Percentiles rank a stretch among this genome's conserved stretches.
phyloP scores from a whole-genome alignment of 2,797 vertebrate species.

The Tachyglossus aculeatus region DNA sequence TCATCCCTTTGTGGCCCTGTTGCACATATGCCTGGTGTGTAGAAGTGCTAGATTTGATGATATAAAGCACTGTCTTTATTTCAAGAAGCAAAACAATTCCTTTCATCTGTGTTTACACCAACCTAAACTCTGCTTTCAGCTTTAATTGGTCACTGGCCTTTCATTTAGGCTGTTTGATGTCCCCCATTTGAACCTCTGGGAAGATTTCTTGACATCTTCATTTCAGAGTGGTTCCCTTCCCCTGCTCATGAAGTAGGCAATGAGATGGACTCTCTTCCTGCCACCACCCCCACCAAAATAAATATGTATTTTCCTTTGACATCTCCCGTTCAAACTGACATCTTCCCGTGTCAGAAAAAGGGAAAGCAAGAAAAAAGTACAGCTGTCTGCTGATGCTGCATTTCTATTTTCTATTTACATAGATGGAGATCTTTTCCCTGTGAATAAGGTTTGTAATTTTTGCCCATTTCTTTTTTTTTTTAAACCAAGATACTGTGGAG shows the following conservation, averaged over 20 bases:
- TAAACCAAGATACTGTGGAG: constrained; percentile 28
- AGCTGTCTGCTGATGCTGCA: too few species aligned
- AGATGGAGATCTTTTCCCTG: background rate
- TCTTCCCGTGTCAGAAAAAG: too few species aligned
- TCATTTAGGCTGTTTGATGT: background rate
- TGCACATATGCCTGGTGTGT: too few species aligned
- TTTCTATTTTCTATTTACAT: background rate
- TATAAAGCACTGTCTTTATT: background rate
- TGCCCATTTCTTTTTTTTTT: background rate
- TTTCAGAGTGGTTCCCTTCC: background rate
- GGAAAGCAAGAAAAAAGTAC: background rate
- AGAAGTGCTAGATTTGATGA: background rate
- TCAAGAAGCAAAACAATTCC: too few species aligned
- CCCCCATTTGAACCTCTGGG: background rate
- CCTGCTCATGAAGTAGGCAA: background rate
- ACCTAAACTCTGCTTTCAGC: too few species aligned
- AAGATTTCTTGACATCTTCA: background rate
- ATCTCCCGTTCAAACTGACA: too few species aligned
- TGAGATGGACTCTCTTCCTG: accelerated
- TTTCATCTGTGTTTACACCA: too few species aligned
- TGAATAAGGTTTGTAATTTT: background rate
- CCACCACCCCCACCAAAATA: background rate
- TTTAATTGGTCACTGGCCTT: background rate
- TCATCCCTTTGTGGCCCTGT: too few species aligned
- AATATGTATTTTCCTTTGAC: too few species aligned